phyloP scores from a whole-genome alignment of 2,797 vertebrate genomes.

The Sebastes hubbsi region DNA sequence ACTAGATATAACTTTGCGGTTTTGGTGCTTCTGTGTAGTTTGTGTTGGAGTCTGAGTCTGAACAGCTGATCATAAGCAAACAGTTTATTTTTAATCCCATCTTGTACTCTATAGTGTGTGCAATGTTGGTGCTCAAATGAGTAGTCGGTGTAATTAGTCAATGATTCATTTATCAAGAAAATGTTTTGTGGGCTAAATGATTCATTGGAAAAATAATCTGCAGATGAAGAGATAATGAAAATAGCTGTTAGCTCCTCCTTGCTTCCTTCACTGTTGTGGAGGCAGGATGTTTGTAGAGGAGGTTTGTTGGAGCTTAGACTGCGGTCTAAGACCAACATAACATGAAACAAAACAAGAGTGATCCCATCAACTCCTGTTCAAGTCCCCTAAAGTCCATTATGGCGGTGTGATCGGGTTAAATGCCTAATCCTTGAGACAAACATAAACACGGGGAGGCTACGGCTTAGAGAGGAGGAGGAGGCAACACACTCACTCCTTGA shows the following conservation, averaged over 20 bases:
- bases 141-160: background rate
- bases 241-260: background rate
- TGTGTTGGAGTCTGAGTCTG: too few relatives aligned
- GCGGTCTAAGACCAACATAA: background rate
- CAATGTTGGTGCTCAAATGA: background rate
- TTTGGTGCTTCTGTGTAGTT: too few relatives aligned
- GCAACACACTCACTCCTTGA: background rate
- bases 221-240: background rate
- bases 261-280: background rate
- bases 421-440: conserved; percentile 37
- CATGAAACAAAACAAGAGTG: conserved; percentile 31
- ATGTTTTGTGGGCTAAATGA: too few relatives aligned
- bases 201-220: too few relatives aligned
- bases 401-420: conserved; percentile 39
- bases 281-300: background rate
- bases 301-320: background rate
- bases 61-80: too few relatives aligned
- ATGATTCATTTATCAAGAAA: background rate
- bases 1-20: too few relatives aligned
- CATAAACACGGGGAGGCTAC: background rate
- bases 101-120: background rate
- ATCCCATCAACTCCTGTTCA: conserved; percentile 28
- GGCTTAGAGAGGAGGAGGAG: background rate
- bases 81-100: background rate
- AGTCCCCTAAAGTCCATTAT: conserved; percentile 31